These are phyloP conservation scores for Micrastur ruficollis DNA, from an alignment of 2,797 vertebrate species.

Conservation along the genomic window DNA sequence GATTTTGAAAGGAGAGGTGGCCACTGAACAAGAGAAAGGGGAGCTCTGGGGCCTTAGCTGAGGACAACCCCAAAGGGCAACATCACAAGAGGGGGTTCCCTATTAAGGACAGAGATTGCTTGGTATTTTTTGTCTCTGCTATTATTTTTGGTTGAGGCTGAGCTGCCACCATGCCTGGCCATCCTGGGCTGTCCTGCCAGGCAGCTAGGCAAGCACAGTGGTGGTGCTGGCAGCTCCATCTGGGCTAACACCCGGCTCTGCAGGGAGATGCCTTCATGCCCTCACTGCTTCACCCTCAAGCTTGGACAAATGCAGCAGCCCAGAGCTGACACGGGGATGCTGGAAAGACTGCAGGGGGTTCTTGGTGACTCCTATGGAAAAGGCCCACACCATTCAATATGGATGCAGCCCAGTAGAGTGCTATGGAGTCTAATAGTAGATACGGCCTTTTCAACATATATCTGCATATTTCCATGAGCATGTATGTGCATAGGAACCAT, in stretches of 20 bases:
- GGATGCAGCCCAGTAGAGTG: neutral
- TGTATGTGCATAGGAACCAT: neutral
- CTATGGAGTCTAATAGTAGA: neutral
- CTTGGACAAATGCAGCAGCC: neutral
- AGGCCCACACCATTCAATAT: neutral
- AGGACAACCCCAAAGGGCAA: neutral
- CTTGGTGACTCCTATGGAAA: neutral
- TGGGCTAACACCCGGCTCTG: accelerated
- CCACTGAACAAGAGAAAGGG: neutral
- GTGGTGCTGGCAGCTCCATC: neutral
- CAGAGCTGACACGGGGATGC: accelerated
- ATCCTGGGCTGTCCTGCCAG: neutral
- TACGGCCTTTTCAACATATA: neutral
- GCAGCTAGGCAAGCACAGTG: neutral
- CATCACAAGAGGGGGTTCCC: neutral
- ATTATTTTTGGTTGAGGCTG: neutral
- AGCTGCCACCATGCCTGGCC: neutral
- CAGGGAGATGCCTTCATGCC: neutral
- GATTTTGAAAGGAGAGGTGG: neutral
- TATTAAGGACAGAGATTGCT: neutral
- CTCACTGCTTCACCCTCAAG: neutral
- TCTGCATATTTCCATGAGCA: neutral
- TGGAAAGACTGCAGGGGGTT: neutral
- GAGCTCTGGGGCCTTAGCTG: neutral
- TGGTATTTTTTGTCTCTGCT: neutral